These are phyloP conservation scores for Apamea epomidion DNA, from an alignment of 2,888 invertebrate species.

Conservation along the genomic window DNA sequence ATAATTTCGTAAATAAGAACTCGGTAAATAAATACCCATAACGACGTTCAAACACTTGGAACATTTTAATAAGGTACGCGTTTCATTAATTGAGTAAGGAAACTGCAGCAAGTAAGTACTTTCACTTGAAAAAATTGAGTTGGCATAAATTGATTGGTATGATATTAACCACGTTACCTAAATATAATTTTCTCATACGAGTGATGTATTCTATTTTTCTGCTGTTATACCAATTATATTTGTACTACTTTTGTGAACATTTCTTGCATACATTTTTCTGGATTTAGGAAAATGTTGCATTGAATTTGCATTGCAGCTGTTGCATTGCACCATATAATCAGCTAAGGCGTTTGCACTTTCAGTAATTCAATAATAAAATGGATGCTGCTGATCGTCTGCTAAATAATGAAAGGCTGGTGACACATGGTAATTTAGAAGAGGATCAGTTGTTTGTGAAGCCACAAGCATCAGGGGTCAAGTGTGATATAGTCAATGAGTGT, in stretches of 20 bases:
- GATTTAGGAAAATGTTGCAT: constrained; percentile 4
- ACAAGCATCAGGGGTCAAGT: constrained; percentile 76
- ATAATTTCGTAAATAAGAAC: constrained; percentile 1
- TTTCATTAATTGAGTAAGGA: neutral
- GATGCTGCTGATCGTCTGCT: constrained; percentile 79
- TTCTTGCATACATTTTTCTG: neutral
- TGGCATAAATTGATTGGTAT: constrained; percentile 57
- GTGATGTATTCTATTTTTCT: neutral
- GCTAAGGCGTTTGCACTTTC: constrained; percentile 40
- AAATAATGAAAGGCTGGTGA: constrained; percentile 68
- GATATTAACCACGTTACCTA: constrained; percentile 24
- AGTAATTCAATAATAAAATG: constrained; percentile 73
- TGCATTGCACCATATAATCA: constrained; percentile 45
- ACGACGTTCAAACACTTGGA: constrained; percentile 10
- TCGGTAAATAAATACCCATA: constrained; percentile 6
- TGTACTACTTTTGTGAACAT: neutral
- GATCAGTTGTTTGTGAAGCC: constrained; percentile 74
- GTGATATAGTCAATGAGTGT: constrained; percentile 86
- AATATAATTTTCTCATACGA: constrained; percentile 11
- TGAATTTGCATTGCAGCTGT: constrained; percentile 53
- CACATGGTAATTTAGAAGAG: constrained; percentile 70
- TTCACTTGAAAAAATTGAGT: constrained; percentile 64
- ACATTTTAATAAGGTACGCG: constrained; percentile 34
- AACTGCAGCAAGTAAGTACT: constrained; percentile 39
- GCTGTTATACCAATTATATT: neutral